Evolutionary conservation across 2,888 invertebrate species (phyloP).

Genomic region (Pardosa pseudoannulata): DNA sequence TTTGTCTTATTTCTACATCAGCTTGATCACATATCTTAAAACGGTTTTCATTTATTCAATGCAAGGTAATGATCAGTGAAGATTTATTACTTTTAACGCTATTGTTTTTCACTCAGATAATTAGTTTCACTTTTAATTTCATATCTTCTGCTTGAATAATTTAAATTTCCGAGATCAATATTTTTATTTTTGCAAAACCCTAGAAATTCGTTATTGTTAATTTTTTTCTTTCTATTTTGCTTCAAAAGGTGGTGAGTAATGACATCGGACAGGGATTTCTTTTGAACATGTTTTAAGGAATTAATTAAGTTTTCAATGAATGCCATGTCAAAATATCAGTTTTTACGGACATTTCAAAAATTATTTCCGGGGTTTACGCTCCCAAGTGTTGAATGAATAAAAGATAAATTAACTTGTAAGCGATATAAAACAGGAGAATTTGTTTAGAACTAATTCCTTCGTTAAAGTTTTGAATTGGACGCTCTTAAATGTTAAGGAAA

Average conservation of each 20-base stretch:
- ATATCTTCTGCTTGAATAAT: conserved; percentile 14
- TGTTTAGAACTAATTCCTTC: background rate
- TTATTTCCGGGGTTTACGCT: background rate
- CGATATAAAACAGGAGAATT: background rate
- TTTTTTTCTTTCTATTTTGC: background rate
- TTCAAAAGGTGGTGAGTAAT: background rate
- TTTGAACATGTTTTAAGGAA: background rate
- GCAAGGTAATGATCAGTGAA: background rate
- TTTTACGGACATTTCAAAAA: background rate
- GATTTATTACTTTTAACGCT: background rate
- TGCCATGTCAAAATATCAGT: background rate
- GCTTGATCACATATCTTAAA: too few relatives aligned
- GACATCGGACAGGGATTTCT: background rate
- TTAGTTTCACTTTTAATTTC: conserved; percentile 7
- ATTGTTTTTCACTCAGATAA: background rate
- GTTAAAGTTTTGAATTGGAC: too few relatives aligned
- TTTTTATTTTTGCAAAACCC: background rate
- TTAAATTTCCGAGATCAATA: background rate
- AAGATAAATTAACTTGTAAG: background rate
- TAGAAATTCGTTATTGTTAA: background rate
- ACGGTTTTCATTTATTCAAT: background rate
- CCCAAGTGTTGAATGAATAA: background rate
- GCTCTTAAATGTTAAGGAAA: too few relatives aligned
- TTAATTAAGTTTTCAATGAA: conserved; percentile 6
- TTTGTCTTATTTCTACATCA: too few relatives aligned